Percentiles rank a stretch among this genome's conserved stretches.
These are phyloP conservation scores for Furcula furcula DNA, from an alignment of 2,888 invertebrate species.

Conservation along the genomic window DNA sequence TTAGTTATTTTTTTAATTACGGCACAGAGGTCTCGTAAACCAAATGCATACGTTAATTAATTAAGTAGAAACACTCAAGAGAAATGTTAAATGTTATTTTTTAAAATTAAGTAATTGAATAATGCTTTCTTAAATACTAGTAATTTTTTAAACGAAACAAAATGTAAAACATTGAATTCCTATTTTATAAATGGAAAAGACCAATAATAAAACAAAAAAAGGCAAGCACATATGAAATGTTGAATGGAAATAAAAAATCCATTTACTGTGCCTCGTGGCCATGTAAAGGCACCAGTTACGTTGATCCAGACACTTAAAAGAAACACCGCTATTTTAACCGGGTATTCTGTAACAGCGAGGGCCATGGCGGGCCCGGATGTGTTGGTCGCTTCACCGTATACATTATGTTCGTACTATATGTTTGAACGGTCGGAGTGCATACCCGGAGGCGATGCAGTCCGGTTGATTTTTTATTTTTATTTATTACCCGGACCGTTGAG, in stretches of 20 bases:
- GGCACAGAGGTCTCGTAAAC: too few relatives aligned
- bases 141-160: too few relatives aligned
- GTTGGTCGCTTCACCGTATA: constrained; percentile 22
- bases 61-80: too few relatives aligned
- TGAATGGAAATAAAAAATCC: constrained; percentile 49
- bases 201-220: constrained; percentile 1
- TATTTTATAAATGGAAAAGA: too few relatives aligned
- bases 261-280: constrained; percentile 45
- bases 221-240: constrained; percentile 35
- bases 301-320: constrained; percentile 29
- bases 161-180: too few relatives aligned
- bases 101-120: too few relatives aligned
- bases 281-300: constrained; percentile 41
- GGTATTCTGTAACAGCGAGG: constrained; percentile 11
- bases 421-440: constrained; percentile 53
- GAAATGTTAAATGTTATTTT: too few relatives aligned
- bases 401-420: constrained; percentile 36
- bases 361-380: constrained; percentile 18
- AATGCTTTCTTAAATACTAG: too few relatives aligned
- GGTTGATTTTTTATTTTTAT: constrained; percentile 56
- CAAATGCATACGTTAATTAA: too few relatives aligned
- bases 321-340: constrained; percentile 22
- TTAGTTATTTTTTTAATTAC: too few relatives aligned
- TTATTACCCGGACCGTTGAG: constrained; percentile 51
- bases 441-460: constrained; percentile 54